Evolutionary conservation across 2,888 invertebrate species (phyloP).

Genomic region (Strigamia crassipes): DNA sequence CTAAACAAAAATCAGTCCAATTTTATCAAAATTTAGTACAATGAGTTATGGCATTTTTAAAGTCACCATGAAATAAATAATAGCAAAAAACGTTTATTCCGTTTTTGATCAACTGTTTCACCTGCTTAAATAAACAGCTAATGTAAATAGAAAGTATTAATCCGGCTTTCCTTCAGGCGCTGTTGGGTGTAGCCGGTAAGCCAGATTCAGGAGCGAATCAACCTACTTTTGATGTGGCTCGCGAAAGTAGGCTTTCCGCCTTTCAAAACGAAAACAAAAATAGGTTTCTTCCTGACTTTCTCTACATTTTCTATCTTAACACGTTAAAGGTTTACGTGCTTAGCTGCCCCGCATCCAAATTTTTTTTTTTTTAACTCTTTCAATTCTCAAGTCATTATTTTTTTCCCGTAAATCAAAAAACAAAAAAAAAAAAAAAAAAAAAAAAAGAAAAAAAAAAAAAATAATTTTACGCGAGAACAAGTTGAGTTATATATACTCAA

Average conservation of each 20-base stretch:
- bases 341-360: not conserved
- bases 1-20: not conserved
- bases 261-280: slow-evolving; percentile 27
- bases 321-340: not conserved
- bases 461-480: no score
- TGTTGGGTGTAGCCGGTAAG: slow-evolving; percentile 37
- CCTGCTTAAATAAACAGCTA: not conserved
- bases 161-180: slow-evolving; percentile 15
- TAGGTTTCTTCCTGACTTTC: slow-evolving; percentile 36
- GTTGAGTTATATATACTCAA: no score
- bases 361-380: not conserved
- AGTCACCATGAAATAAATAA: not conserved
- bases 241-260: slow-evolving; percentile 33
- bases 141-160: not conserved
- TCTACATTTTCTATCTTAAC: not conserved
- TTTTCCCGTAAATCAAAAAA: no score
- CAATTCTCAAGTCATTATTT: not conserved
- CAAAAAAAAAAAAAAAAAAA: no score
- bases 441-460: no score
- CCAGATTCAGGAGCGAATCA: slow-evolving; percentile 40
- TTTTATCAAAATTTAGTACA: not conserved
- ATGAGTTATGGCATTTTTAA: not conserved
- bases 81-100: not conserved
- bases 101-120: not conserved
- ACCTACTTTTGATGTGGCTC: slow-evolving; percentile 39